Evolutionary conservation across 2,888 invertebrate species (phyloP), one percentile per base, ranked within the genome.

Genomic region (Caenorhabditis sp.): DNA sequence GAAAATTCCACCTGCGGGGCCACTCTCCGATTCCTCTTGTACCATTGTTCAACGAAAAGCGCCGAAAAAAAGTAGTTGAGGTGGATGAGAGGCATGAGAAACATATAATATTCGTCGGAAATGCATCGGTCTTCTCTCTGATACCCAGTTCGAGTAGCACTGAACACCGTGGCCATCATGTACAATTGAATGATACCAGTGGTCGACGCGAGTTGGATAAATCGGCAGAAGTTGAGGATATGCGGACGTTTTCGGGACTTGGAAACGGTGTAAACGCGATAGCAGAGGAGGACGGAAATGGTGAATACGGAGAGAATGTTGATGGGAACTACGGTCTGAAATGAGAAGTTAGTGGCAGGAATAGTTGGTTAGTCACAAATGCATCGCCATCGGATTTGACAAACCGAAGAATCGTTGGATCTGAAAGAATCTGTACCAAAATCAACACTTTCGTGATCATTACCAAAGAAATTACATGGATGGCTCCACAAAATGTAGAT

Each of bases 401-500:
- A 15, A 24, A 59, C 7, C 22, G 46, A 11, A 46, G n/a, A 0
- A 24, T 22, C 1, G 32, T 22, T 15, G 59, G 59, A 24, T 32
- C 59, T 39, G 9, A 39, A 13, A 39, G 13, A 15, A 9, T 39
- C 39, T 39, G 39, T n/a, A 39, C 4, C 3, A 39, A 13, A 39
- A 15, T 15, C 4, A n/a, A 39, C 7, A 39, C 5, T 13, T 15
- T 6, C 7, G 30, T 7, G 5, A 7, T 30, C 30, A 30, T 15
- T 41, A 41, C 41, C 15, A 6, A 22, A 55, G 1, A 0, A 1
- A 20, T 65, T 65, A 37, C 65, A 55, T 3, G 65, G 46, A 17
- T 37, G 32, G 17, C 43, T 65, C 65, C 65, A 65, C 2, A 55
- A 5, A 4, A 53, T 45, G 17, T 55, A 65, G 9, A 37, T 6